These are phyloP conservation scores for Diphyllodes magnificus DNA, from an alignment of 2,113 vertebrate species.

Conservation along the genomic window DNA sequence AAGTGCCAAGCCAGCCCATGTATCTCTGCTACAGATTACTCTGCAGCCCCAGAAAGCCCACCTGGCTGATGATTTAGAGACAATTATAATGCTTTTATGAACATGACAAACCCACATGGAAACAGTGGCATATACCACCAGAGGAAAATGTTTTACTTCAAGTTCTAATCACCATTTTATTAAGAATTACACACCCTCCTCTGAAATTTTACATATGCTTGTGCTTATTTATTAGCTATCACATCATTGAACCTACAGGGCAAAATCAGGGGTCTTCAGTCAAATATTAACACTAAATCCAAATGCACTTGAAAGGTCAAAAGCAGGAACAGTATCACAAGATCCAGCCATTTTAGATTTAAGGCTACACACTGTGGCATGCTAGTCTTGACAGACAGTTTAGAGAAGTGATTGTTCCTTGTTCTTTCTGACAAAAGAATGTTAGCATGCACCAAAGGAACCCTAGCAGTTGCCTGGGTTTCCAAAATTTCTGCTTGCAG, in stretches of 20 bases:
- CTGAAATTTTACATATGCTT: background rate
- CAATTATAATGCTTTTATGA: background rate
- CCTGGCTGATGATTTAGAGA: background rate
- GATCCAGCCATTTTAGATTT: background rate
- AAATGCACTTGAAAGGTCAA: background rate
- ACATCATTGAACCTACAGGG: accelerated
- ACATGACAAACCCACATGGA: background rate
- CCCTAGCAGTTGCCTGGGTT: background rate
- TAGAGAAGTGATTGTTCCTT: background rate
- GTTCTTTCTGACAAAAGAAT: background rate
- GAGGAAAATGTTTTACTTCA: background rate
- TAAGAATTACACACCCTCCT: background rate
- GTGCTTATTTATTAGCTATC: background rate
- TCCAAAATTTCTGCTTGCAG: background rate
- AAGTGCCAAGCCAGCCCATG: background rate
- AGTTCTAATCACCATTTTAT: background rate
- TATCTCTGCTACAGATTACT: background rate
- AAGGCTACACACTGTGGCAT: background rate
- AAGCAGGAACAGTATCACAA: background rate
- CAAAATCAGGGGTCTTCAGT: background rate
- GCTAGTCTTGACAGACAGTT: background rate
- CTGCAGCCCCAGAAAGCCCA: background rate
- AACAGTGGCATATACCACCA: background rate
- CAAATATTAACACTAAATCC: background rate
- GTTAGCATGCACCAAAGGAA: background rate